Evolutionary conservation across 2,797 vertebrate genomes (phyloP).

Genomic region (Graptemys geographica): DNA sequence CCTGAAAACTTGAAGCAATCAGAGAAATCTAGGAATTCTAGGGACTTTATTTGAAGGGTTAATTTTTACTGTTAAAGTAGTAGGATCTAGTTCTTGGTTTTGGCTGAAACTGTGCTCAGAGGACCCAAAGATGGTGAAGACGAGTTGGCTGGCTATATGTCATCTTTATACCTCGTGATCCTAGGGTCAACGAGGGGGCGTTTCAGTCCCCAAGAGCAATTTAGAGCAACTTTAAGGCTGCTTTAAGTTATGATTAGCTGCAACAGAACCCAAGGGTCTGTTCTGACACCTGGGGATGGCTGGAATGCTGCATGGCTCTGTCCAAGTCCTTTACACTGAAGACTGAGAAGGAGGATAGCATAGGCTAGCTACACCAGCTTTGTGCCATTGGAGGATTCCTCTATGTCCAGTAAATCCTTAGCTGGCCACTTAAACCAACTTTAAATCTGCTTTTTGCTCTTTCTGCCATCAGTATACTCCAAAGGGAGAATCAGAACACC

Average conservation of each 20-base stretch:
- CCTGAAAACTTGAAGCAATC: rapidly evolving
- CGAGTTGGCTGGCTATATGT: background rate
- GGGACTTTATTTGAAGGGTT: background rate
- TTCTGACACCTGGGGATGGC: background rate
- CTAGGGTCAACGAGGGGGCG: background rate
- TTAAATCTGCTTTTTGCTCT: background rate
- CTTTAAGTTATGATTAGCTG: background rate
- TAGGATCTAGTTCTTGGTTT: background rate
- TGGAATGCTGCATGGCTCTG: background rate
- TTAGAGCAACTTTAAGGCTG: background rate
- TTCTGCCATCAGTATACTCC: background rate
- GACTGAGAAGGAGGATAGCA: background rate
- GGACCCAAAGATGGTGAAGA: background rate
- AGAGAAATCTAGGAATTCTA: background rate
- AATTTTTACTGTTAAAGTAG: background rate
- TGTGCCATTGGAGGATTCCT: rapidly evolving
- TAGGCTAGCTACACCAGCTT: background rate
- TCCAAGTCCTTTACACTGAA: background rate
- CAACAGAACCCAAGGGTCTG: background rate
- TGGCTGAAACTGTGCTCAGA: background rate
- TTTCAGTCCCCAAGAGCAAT: background rate
- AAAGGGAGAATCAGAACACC: background rate
- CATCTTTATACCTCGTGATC: background rate
- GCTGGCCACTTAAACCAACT: background rate
- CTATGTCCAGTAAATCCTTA: background rate